These are phyloP conservation scores for Drosophila lini DNA, from an alignment of 1,140 invertebrate species.

Conservation along the genomic window DNA sequence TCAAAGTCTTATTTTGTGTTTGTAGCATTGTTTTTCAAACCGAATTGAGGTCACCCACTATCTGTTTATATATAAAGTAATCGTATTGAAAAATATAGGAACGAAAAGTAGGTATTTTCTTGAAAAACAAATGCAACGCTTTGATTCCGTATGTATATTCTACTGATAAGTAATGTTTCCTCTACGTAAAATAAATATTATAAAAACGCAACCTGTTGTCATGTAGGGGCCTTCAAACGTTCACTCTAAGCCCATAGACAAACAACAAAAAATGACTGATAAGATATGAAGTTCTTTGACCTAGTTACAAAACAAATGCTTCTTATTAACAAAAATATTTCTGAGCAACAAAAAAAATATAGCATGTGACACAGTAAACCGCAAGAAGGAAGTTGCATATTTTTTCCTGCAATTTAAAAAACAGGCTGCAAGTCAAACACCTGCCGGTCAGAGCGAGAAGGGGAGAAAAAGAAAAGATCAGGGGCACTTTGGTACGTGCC, in stretches of 20 bases:
- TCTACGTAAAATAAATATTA: slow-evolving; percentile 4
- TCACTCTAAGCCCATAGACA: slow-evolving; percentile 21
- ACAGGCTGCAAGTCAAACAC: slow-evolving; percentile 69
- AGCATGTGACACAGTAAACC: slow-evolving; percentile 59
- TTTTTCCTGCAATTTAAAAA: slow-evolving; percentile 36
- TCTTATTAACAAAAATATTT: slow-evolving; percentile 18
- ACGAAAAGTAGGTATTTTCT: slow-evolving; percentile 5
- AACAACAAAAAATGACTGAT: slow-evolving; percentile 45
- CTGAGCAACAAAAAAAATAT: background rate
- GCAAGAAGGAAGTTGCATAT: slow-evolving; percentile 48
- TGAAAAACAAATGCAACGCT: slow-evolving; percentile 12
- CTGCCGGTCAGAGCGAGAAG: slow-evolving; percentile 43
- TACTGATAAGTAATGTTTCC: slow-evolving; percentile 24
- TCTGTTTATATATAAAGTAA: slow-evolving; percentile 1
- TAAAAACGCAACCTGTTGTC: slow-evolving; percentile 50
- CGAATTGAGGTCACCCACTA: slow-evolving; percentile 34
- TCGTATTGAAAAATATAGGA: slow-evolving; percentile 1
- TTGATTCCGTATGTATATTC: slow-evolving; percentile 19
- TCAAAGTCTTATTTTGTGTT: slow-evolving; percentile 23
- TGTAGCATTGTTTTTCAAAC: slow-evolving; percentile 13
- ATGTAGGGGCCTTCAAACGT: slow-evolving; percentile 39
- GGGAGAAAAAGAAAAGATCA: slow-evolving; percentile 13
- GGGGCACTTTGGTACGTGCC: slow-evolving; percentile 49
- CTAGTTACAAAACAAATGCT: slow-evolving; percentile 51
- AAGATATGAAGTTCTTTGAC: slow-evolving; percentile 63